A percentile compares a stretch with the other conserved stretches of the same genome.
Conservation (phyloP, 2,888 invertebrate genomes). For the Lasioglossum leucozonium region DNA sequence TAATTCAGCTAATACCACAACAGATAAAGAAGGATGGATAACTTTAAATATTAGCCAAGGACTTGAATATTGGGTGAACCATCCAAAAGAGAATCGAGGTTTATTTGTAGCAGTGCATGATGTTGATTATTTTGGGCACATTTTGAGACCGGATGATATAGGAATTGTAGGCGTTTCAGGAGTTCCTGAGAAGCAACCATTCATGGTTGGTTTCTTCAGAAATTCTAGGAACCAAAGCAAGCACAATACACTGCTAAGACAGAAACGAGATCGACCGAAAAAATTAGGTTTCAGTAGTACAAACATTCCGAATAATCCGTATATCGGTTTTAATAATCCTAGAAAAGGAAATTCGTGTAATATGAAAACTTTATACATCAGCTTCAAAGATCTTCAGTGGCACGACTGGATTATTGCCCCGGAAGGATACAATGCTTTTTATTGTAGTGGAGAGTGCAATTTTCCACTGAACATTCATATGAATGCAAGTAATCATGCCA, state of each 20-base stretch:
- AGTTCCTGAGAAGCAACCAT: conserved; percentile 93
- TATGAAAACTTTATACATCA: conserved; percentile 94
- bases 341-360: conserved; percentile 89
- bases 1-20: conserved; percentile 89
- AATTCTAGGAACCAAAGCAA: conserved; percentile 86
- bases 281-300: conserved; percentile 11
- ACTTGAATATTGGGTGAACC: conserved; percentile 90
- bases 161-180: conserved; percentile 91
- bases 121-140: conserved; percentile 86
- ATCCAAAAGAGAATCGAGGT: conserved; percentile 92
- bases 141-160: conserved; percentile 92
- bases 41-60: conserved; percentile 92
- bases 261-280: neutral
- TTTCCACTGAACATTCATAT: conserved; percentile 95
- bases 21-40: conserved; percentile 92
- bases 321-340: conserved; percentile 46
- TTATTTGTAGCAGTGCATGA: conserved; percentile 91
- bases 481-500: conserved; percentile 97
- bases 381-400: conserved; percentile 94
- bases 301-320: conserved; percentile 79
- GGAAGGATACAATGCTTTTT: conserved; percentile 95
- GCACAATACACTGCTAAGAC: conserved; percentile 78
- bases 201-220: conserved; percentile 94
- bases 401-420: conserved; percentile 98
- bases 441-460: conserved; percentile 95